Base-by-base conservation (phyloP, 2,888 invertebrate genomes). In the Dioctria linearis region DNA sequence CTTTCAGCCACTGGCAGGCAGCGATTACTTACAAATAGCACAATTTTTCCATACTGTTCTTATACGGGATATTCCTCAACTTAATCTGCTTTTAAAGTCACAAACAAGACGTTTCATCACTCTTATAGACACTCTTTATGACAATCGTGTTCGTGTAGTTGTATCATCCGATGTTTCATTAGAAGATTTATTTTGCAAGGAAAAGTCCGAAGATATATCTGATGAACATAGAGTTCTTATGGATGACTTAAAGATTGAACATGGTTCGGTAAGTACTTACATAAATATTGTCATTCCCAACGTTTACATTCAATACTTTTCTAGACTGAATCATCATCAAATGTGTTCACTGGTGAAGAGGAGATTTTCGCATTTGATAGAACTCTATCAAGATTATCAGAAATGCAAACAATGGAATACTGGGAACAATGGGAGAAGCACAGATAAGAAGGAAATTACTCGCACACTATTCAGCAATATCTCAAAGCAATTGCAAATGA, bases 321-420 rank as follows among this genome's bases (percentile, higher is more conserved):
- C 25, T 85, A 95, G 95, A 93, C 93, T 79, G 92, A 94, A 85
- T 93, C 95, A 37, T 92, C 92, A 83, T 95, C 97, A 3, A 97
- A 95, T 86, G 94, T 99, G 84, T 99, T 99, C 86, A 98, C 98
- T 0, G 99, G 99, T 0, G 97, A 97, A 88, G 99, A 99, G 89
- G 99, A 99, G 90, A 90, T 97, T 85, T 99, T 99, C 89, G 99
- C 99, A 0, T 98, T 95, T 87, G 97, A 98, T 85, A 91, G 99
- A 5, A 98, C 98, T 39, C 88, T 98, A 42, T 99, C 99, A 0
- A 91, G 99, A 83, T 91, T 99, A 51, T 93, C 94, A 84, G 98
- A 99, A 91, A 99, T 99, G 99, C 97, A 98, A 89, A 95, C 96
- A 0, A 93, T 94, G 79, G 95, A 95, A 83, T 99, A 99, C 88